A percentile compares a stretch with the other conserved stretches of the same genome.
Evolutionary conservation across 2,113 vertebrate genomes (phyloP).

Genomic region (Chinchilla lanigera): DNA sequence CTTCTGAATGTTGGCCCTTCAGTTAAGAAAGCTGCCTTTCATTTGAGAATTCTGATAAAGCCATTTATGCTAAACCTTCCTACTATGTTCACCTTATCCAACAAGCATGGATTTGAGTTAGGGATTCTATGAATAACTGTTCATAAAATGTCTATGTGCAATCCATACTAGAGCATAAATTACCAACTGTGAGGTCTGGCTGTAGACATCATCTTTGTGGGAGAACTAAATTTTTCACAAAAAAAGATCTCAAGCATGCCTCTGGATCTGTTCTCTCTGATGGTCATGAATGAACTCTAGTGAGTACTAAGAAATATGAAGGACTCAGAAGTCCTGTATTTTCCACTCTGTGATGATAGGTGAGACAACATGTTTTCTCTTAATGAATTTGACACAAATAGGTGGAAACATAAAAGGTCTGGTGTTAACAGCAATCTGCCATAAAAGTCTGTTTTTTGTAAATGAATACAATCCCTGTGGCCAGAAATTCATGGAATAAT

Average conservation of each 20-base stretch:
- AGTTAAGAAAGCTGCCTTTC: constrained; percentile 19
- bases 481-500: background rate
- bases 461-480: background rate
- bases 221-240: constrained; percentile 54
- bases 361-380: constrained; percentile 18
- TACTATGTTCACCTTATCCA: background rate
- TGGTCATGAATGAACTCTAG: constrained; percentile 29
- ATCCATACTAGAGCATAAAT: constrained; percentile 21
- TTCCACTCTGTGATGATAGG: background rate
- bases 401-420: background rate
- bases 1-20: background rate
- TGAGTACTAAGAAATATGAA: constrained; percentile 31
- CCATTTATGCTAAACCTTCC: constrained; percentile 14
- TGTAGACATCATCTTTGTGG: constrained; percentile 54
- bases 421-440: background rate
- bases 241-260: background rate
- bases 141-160: constrained; percentile 51
- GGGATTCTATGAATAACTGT: background rate
- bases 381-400: background rate
- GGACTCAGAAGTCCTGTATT: background rate
- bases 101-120: background rate
- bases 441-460: background rate
- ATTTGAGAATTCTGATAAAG: background rate
- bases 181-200: constrained; percentile 8
- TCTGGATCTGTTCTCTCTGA: constrained; percentile 34